Conservation (phyloP, 2,888 invertebrate species). For the Leucophenga maculata region DNA sequence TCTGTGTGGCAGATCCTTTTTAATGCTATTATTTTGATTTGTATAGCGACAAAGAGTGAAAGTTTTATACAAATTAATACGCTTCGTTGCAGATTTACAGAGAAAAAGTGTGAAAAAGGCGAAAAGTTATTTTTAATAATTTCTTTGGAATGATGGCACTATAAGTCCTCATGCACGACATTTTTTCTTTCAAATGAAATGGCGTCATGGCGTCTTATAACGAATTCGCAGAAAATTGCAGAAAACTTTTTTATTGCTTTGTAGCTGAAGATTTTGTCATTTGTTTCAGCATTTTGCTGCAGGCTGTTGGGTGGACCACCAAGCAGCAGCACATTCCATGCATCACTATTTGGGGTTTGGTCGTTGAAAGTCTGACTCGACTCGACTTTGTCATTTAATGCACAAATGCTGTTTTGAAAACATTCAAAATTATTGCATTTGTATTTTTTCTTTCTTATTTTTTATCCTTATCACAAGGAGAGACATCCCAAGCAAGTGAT, state of each 20-base stretch:
- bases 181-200: background rate
- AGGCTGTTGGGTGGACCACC: background rate
- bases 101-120: too few species aligned
- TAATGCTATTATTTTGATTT: constrained; percentile 11
- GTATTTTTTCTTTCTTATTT: too few species aligned
- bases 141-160: too few species aligned
- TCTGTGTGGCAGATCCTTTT: background rate
- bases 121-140: too few species aligned
- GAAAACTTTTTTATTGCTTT: constrained; percentile 16
- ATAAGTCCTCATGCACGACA: too few species aligned
- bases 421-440: constrained; percentile 13
- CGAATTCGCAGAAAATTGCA: background rate
- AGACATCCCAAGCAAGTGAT: background rate
- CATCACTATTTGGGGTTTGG: background rate
- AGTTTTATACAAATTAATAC: background rate
- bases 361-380: background rate
- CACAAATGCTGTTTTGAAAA: constrained; percentile 13
- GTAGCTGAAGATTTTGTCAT: constrained; percentile 1
- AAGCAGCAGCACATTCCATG: background rate
- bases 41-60: background rate
- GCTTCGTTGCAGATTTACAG: background rate
- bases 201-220: too few species aligned
- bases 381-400: constrained; percentile 18
- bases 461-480: background rate
- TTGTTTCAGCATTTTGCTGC: background rate